Conservation (phyloP, 2,113 vertebrate genomes). For the Ovibos moschatus region DNA sequence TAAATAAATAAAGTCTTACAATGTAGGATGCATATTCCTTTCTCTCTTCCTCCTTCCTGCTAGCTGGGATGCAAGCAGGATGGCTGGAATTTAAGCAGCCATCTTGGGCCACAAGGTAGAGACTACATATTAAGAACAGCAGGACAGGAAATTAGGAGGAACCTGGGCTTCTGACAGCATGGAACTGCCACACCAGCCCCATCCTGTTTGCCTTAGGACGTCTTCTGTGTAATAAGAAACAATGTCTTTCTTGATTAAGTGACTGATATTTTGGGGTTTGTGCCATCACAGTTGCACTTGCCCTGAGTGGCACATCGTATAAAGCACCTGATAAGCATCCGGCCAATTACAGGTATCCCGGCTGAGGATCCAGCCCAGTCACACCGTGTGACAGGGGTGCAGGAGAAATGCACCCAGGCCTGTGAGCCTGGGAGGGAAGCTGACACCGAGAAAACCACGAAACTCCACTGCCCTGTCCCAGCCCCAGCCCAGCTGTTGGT, state of each 20-base stretch:
- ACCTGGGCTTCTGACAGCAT: neutral
- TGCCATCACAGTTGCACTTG: neutral
- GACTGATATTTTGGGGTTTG: neutral
- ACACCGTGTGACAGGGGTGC: too few species aligned
- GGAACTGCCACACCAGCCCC: neutral
- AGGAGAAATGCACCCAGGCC: neutral
- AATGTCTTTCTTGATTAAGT: neutral
- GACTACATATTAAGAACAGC: neutral
- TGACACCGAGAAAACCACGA: neutral
- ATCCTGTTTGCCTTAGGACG: too few species aligned
- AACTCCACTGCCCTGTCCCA: too few species aligned
- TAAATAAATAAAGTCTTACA: neutral
- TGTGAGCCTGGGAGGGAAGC: neutral
- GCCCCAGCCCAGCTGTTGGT: neutral
- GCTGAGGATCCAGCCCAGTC: neutral
- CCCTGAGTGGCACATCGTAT: neutral
- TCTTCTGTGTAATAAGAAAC: neutral
- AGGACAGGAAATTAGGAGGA: neutral
- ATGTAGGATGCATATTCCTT: neutral
- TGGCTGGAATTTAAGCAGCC: neutral
- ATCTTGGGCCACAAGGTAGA: neutral
- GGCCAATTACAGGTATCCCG: too few species aligned
- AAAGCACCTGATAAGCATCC: neutral
- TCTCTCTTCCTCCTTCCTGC: neutral
- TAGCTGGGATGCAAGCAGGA: neutral